These are phyloP conservation scores for Neuroscelio doddi DNA, from an alignment of 2,888 invertebrate species.

Conservation along the genomic window DNA sequence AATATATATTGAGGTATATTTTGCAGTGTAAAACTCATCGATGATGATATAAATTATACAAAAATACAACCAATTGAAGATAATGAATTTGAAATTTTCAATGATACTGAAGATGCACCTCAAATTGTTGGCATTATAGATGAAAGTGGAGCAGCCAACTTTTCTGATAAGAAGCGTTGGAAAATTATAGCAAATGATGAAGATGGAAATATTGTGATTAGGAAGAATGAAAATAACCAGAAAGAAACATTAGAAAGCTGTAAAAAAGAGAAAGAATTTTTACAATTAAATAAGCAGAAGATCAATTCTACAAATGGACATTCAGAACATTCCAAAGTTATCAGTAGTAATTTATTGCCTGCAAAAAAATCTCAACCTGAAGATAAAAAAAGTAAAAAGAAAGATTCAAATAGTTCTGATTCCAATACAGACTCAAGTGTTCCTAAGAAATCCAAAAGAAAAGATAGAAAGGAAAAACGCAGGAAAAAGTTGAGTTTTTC, in stretches of 20 bases:
- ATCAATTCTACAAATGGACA: no score
- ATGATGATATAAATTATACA: conserved; percentile 84
- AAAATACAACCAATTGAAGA: conserved; percentile 77
- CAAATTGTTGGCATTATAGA: conserved; percentile 91
- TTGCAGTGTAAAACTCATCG: conserved; percentile 86
- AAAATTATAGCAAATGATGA: conserved; percentile 64
- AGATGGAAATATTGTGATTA: conserved; percentile 52
- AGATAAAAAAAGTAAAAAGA: background rate
- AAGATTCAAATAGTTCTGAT: conserved; percentile 16
- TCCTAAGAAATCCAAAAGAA: conserved; percentile 16
- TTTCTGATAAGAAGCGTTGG: conserved; percentile 57
- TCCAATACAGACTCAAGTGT: conserved; percentile 48
- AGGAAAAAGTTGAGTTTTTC: no score
- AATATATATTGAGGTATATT: no score
- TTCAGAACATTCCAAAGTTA: no score
- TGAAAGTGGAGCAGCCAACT: conserved; percentile 73
- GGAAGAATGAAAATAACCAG: conserved; percentile 6
- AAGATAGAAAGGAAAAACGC: conserved; percentile 21
- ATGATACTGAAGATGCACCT: conserved; percentile 90
- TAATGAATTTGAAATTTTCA: conserved; percentile 78
- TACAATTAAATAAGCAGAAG: conserved; percentile 1
- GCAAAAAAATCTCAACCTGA: background rate
- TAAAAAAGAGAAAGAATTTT: conserved; percentile 3
- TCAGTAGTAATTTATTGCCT: no score
- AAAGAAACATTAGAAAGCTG: conserved; percentile 4